A percentile compares a stretch with the other conserved stretches of the same genome.
Evolutionary conservation across 2,888 invertebrate species (phyloP).

Genomic region (Cosmopolites sordidus): DNA sequence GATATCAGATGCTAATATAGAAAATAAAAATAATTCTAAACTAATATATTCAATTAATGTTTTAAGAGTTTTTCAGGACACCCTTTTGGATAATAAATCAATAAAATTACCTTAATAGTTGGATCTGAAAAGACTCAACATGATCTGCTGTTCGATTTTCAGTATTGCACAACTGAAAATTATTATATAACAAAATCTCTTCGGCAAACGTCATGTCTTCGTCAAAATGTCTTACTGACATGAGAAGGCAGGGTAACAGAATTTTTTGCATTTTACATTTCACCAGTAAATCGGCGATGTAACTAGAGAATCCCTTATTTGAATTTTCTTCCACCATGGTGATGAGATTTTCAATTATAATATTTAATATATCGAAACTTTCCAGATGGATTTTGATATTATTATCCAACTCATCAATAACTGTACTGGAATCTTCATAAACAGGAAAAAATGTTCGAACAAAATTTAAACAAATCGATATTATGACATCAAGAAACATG

Average conservation of each 20-base stretch:
- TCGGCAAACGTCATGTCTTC: slow-evolving; percentile 64
- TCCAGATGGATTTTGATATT: slow-evolving; percentile 76
- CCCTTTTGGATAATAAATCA: too few relatives aligned
- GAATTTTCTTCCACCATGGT: slow-evolving; percentile 72
- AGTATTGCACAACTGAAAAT: slow-evolving; percentile 55
- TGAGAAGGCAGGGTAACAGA: slow-evolving; percentile 72
- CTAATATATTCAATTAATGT: too few relatives aligned
- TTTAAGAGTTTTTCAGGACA: too few relatives aligned
- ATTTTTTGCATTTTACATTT: slow-evolving; percentile 82
- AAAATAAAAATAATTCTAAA: too few relatives aligned
- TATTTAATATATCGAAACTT: slow-evolving; percentile 67
- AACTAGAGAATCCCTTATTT: slow-evolving; percentile 66
- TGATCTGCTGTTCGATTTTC: slow-evolving; percentile 59
- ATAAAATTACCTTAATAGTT: slow-evolving; percentile 54
- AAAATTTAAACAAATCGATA: slow-evolving; percentile 73
- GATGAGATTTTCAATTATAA: slow-evolving; percentile 68
- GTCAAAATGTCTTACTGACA: slow-evolving; percentile 64
- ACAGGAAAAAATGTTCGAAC: slow-evolving; percentile 71
- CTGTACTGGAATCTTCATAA: slow-evolving; percentile 64
- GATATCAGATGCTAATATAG: too few relatives aligned
- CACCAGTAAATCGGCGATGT: slow-evolving; percentile 67
- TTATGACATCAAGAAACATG: slow-evolving; percentile 76
- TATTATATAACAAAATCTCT: slow-evolving; percentile 69
- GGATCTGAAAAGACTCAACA: slow-evolving; percentile 66
- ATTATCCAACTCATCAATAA: slow-evolving; percentile 63